Percentiles rank a stretch among this genome's conserved stretches.
Conservation (phyloP, 2,113 vertebrate species). For the Megaceryle maxima region DNA sequence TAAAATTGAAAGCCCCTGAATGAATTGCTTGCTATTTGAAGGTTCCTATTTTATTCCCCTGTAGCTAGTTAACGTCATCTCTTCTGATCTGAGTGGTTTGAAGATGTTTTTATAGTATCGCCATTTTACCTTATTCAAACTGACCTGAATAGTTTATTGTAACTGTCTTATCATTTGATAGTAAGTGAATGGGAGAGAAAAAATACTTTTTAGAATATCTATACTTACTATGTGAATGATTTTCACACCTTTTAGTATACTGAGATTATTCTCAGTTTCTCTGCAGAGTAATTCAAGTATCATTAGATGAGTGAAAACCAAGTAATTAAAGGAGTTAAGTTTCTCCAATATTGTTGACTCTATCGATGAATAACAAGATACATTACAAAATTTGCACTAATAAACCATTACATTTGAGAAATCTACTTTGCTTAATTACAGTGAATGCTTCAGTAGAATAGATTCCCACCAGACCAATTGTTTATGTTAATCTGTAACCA, state of each 20-base stretch:
- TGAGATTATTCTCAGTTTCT: background rate
- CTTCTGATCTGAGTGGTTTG: background rate
- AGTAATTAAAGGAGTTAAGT: constrained; percentile 24
- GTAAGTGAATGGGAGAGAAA: background rate
- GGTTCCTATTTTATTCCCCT: background rate
- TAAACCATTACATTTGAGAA: constrained; percentile 38
- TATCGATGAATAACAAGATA: constrained; percentile 28
- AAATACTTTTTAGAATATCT: background rate
- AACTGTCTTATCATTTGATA: background rate
- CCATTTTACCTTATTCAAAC: background rate
- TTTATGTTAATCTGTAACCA: background rate
- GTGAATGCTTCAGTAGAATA: background rate
- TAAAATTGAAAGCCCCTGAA: constrained; percentile 12
- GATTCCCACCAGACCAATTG: constrained; percentile 12
- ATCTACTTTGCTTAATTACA: constrained; percentile 17
- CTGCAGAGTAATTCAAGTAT: background rate
- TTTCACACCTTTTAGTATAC: background rate
- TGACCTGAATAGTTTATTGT: background rate
- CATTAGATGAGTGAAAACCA: background rate
- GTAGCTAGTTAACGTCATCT: background rate
- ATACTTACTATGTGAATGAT: background rate
- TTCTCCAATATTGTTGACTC: background rate
- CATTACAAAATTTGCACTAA: constrained; percentile 2
- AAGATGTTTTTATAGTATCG: background rate
- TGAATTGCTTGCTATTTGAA: constrained; percentile 27